phyloP scores from a whole-genome alignment of 1,140 invertebrate species.

The Antheraea pernyi region DNA sequence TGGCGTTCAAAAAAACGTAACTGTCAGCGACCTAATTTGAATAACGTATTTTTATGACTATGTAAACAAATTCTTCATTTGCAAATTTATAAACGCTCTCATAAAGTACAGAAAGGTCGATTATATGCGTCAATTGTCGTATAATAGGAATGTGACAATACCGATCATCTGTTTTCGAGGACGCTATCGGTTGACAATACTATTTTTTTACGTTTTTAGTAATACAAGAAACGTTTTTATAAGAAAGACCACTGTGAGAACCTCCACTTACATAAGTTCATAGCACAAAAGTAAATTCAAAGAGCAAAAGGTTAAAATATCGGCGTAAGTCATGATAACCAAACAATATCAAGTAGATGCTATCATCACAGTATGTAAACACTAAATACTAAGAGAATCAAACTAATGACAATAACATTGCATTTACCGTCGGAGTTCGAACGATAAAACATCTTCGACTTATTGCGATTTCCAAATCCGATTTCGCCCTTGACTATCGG shows the following conservation, averaged over 20 bases:
- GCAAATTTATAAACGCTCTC: not conserved
- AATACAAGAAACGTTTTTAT: not conserved
- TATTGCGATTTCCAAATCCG: constrained; percentile 77
- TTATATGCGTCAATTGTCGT: constrained; percentile 8
- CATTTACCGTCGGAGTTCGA: constrained; percentile 79
- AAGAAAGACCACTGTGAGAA: constrained; percentile 64
- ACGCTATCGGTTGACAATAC: constrained; percentile 6
- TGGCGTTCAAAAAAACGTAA: constrained; percentile 15
- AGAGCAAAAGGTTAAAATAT: constrained; percentile 66
- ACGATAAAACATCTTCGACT: constrained; percentile 80
- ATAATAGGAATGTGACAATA: constrained; percentile 6
- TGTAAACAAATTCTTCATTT: constrained; percentile 15
- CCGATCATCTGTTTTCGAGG: constrained; percentile 14
- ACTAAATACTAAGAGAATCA: constrained; percentile 70
- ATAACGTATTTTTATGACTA: constrained; percentile 19
- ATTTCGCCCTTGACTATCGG: constrained; percentile 79
- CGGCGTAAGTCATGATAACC: constrained; percentile 61
- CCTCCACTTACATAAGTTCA: constrained; percentile 48
- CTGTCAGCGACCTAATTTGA: constrained; percentile 24
- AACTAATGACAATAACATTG: constrained; percentile 78
- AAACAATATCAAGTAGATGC: constrained; percentile 64
- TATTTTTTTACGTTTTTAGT: not conserved
- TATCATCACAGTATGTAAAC: constrained; percentile 68
- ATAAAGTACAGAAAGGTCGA: not conserved
- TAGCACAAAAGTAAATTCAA: constrained; percentile 53